These are phyloP conservation scores for Sinocyclocheilus anophthalmus DNA, from an alignment of 2,113 vertebrate species.

Conservation along the genomic window DNA sequence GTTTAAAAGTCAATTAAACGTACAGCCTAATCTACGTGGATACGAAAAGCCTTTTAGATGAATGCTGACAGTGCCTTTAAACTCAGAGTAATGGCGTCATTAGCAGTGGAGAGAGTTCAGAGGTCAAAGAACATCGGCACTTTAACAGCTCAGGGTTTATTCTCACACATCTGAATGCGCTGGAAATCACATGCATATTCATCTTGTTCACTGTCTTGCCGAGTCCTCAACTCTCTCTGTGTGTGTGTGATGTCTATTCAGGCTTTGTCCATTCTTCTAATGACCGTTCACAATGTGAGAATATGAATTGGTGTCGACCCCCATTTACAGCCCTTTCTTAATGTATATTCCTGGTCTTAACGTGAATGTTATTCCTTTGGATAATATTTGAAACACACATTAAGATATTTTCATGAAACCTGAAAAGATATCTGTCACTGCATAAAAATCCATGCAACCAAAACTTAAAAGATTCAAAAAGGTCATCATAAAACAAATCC, in stretches of 20 bases:
- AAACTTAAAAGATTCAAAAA: too few relatives aligned
- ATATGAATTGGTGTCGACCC: too few relatives aligned
- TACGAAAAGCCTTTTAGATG: neutral
- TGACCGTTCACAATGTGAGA: too few relatives aligned
- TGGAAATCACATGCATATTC: neutral
- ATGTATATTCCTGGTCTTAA: neutral
- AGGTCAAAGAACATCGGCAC: neutral
- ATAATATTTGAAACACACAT: too few relatives aligned
- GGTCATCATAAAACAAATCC: too few relatives aligned
- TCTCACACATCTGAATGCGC: neutral
- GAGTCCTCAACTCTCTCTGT: too few relatives aligned
- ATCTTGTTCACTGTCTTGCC: neutral
- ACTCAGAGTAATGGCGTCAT: slow-evolving; percentile 25
- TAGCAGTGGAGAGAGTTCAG: slow-evolving; percentile 19
- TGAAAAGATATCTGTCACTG: too few relatives aligned
- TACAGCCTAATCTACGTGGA: neutral
- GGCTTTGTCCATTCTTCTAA: too few relatives aligned
- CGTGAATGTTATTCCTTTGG: neutral
- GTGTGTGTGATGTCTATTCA: too few relatives aligned
- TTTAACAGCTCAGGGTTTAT: neutral
- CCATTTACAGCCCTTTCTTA: neutral
- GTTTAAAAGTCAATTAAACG: neutral
- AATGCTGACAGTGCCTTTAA: slow-evolving; percentile 12
- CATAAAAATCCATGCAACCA: too few relatives aligned
- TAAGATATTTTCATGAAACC: too few relatives aligned